Percentiles rank a stretch among this genome's conserved stretches.
Evolutionary conservation across 2,888 invertebrate species (phyloP).

Genomic region (Platynereis dumerilii): DNA sequence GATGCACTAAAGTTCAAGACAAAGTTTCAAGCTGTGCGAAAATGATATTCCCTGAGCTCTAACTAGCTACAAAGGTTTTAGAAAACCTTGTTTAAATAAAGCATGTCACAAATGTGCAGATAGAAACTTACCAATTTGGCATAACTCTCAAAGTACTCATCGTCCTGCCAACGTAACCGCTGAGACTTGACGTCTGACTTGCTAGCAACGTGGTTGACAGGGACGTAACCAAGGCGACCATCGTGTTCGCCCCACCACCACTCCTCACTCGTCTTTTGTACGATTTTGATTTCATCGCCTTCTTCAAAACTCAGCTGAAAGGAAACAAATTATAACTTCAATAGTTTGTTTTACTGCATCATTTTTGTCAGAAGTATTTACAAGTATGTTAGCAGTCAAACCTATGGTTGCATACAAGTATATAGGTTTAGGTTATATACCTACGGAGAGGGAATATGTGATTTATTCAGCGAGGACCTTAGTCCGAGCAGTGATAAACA

Average conservation of each 20-base stretch:
- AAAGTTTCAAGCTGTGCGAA: neutral
- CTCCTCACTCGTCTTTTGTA: slow-evolving; percentile 37
- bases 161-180: slow-evolving; percentile 41
- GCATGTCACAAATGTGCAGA: too few relatives aligned
- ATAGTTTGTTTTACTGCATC: too few relatives aligned
- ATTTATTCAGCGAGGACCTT: too few relatives aligned
- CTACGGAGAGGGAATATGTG: too few relatives aligned
- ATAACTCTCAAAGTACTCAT: slow-evolving; percentile 47
- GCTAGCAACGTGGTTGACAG: slow-evolving; percentile 40
- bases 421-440: too few relatives aligned
- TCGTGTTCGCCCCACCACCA: slow-evolving; percentile 48
- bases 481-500: too few relatives aligned
- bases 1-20: neutral
- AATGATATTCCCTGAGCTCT: too few relatives aligned
- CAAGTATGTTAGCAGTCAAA: too few relatives aligned
- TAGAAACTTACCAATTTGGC: slow-evolving; percentile 43
- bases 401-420: too few relatives aligned
- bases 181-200: slow-evolving; percentile 19
- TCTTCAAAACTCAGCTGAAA: slow-evolving; percentile 39
- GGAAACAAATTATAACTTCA: slow-evolving; percentile 6
- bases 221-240: slow-evolving; percentile 43
- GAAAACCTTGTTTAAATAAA: too few relatives aligned
- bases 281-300: slow-evolving; percentile 39
- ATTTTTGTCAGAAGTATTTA: too few relatives aligned
- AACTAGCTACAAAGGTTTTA: too few relatives aligned